Conservation (phyloP, 2,797 vertebrate species). For the Enteromius paludinosus region DNA sequence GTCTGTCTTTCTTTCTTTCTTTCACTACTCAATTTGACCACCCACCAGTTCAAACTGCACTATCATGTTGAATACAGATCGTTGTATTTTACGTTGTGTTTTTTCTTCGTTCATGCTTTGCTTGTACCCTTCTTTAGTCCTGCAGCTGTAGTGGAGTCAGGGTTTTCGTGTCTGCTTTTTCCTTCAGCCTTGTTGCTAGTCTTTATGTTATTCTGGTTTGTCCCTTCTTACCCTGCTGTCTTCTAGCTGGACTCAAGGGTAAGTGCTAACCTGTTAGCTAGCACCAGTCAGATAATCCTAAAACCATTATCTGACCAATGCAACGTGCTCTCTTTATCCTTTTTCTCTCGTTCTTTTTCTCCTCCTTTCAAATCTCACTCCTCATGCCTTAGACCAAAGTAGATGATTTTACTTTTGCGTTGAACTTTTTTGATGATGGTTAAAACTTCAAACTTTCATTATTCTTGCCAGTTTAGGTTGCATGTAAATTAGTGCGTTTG, state of each 20-base stretch:
- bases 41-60: conserved; percentile 72
- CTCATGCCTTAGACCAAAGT: conserved; percentile 96
- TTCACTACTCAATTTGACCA: conserved; percentile 68
- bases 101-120: conserved; percentile 95
- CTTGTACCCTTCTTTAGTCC: conserved; percentile 89
- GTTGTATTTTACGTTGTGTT: conserved; percentile 83
- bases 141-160: conserved; percentile 95
- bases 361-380: conserved; percentile 88
- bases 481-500: conserved; percentile 85
- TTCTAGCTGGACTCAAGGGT: conserved; percentile 99
- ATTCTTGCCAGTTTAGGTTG: conserved; percentile 94
- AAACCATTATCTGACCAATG: conserved; percentile 99
- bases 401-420: conserved; percentile 87
- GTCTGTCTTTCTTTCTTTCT: conserved; percentile 10
- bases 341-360: conserved; percentile 65
- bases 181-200: conserved; percentile 99
- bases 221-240: conserved; percentile 99
- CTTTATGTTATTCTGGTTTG: conserved; percentile 99
- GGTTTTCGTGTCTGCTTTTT: conserved; percentile 96
- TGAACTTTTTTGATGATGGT: conserved; percentile 88
- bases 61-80: conserved; percentile 76
- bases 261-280: conserved; percentile 99
- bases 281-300: conserved; percentile 99
- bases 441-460: conserved; percentile 83
- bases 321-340: conserved; percentile 89